phyloP scores from a whole-genome alignment of 2,797 vertebrate genomes.

The Coranthus polyacanthus region DNA sequence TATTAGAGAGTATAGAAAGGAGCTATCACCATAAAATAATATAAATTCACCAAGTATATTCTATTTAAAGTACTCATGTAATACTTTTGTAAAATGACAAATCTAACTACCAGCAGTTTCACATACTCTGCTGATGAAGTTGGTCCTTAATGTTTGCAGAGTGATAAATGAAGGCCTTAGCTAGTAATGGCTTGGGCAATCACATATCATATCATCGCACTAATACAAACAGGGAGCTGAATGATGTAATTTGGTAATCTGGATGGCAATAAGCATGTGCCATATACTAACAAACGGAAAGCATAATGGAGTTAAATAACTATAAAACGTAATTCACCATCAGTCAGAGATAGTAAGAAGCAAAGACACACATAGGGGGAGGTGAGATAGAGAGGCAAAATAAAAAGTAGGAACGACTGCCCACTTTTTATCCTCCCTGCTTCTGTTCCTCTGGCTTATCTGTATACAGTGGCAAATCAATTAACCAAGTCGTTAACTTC shows the following conservation, averaged over 20 bases:
- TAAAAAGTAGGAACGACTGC: not conserved
- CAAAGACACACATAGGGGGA: constrained; percentile 1
- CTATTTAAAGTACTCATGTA: not conserved
- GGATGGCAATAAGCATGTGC: constrained; percentile 24
- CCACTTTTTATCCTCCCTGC: constrained; percentile 15
- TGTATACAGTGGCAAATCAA: constrained; percentile 80
- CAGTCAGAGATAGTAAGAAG: constrained; percentile 32
- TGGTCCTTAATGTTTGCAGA: not conserved
- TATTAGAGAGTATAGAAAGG: too few species aligned
- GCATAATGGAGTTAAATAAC: constrained; percentile 43
- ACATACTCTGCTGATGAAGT: not conserved
- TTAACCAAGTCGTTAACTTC: constrained; percentile 84
- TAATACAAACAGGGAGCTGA: constrained; percentile 33
- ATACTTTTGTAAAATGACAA: not conserved
- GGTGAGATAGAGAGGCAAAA: constrained; percentile 4
- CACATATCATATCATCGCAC: constrained; percentile 14
- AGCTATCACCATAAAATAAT: too few species aligned
- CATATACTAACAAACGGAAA: constrained; percentile 37
- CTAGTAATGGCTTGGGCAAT: constrained; percentile 29
- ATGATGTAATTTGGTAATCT: constrained; percentile 11
- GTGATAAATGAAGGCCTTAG: constrained; percentile 11
- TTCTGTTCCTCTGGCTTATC: constrained; percentile 55
- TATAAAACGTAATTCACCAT: constrained; percentile 37
- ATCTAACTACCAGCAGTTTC: not conserved
- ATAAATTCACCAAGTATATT: not conserved